phyloP scores from a whole-genome alignment of 2,113 vertebrate species.

The Cyanistes caeruleus region DNA sequence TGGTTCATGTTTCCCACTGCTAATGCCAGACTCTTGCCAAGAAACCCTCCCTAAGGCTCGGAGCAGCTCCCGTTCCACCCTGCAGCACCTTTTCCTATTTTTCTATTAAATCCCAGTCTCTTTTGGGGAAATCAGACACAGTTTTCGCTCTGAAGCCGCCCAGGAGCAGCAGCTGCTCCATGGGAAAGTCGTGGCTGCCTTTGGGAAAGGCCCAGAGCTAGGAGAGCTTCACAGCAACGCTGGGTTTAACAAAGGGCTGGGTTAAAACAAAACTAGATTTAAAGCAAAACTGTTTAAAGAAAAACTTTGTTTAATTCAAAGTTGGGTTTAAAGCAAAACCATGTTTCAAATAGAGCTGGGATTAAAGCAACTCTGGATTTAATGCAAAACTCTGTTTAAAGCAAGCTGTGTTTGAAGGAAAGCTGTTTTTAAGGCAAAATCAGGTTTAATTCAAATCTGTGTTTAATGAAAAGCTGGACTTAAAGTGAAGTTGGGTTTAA shows the following conservation, averaged over 20 bases:
- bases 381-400: background rate
- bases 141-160: background rate
- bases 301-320: background rate
- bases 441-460: background rate
- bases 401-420: background rate
- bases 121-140: accelerated
- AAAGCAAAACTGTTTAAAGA: background rate
- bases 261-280: background rate
- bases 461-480: background rate
- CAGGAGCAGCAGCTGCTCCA: background rate
- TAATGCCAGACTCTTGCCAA: accelerated
- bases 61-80: background rate
- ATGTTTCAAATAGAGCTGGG: background rate
- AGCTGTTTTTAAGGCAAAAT: background rate
- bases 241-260: accelerated
- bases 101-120: accelerated
- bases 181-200: background rate
- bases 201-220: accelerated
- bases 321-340: background rate
- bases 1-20: background rate
- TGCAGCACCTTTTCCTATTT: background rate
- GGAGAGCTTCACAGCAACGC: background rate
- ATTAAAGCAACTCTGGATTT: background rate
- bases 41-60: accelerated
- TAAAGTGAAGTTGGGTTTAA: background rate